Base-by-base conservation (phyloP, 2,797 vertebrate species). In the Zenarchopterus dispar region DNA sequence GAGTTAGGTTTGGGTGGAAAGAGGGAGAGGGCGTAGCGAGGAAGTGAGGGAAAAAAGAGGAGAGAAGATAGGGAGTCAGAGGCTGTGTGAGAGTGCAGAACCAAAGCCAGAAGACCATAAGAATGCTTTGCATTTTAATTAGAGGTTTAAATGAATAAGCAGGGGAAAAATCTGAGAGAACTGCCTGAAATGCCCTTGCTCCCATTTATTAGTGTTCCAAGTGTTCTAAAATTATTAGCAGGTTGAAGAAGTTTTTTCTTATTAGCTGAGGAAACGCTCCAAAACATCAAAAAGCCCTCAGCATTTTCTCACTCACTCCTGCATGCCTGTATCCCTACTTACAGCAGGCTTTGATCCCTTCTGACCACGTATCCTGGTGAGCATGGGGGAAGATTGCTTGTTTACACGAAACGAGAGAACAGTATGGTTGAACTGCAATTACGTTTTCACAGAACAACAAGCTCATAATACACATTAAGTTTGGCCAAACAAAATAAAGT, bases 111-210 rank as follows among this genome's bases (percentile, higher is more conserved):
- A 89, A 78, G 82, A 87, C 81, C 86, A 84, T 60, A 58, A 82
- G 80, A 87, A 87, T 63, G 77, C 80, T 88, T 87, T 89, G 88
- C 88, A 89, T 90, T 89, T 91, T 90, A 90, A 91, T 92, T 88
- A 89, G 79, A 87, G 82, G 78, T 88, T 90, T 85, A 91, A 89
- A 88, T 88, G 84, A 89, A 85, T 86, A 91, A 89, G 87, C 79
- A 81, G 75, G 79, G 77, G 61, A 80, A 77, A 81, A 85, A 42
- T 78, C 52, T 6, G 54, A 56, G 75, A 77, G 78, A 84, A 73
- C 66, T 56, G 75, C 69, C 81, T 79, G 77, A 81, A 86, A 88
- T 84, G 80, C 75, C 70, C 84, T 80, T 69, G 71, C 83, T 84
- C 73, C 65, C 76, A 76, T 89, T 86, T 90, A 89, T 90, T 86